A percentile compares a stretch with the other conserved stretches of the same genome.
Conservation (phyloP, 2,888 invertebrate species). For the Ectobius pallidus region DNA sequence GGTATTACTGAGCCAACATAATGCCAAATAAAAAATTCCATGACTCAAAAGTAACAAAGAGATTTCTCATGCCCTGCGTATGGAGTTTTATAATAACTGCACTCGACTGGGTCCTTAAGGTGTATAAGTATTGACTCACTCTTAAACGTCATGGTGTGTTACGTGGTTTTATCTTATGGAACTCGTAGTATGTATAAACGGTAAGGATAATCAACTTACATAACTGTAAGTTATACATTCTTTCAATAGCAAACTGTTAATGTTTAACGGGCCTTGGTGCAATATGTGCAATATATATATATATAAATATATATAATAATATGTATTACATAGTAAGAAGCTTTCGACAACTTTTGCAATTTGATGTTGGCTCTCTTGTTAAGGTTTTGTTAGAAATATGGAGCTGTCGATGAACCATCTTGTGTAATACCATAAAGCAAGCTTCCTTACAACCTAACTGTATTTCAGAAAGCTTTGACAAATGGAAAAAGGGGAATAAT, state of each 20-base stretch:
- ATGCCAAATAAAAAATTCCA: too few relatives aligned
- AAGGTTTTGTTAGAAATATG: conserved; percentile 1
- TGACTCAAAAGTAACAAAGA: too few relatives aligned
- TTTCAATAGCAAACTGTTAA: conserved; percentile 17
- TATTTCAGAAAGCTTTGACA: conserved; percentile 30
- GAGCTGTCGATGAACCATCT: conserved; percentile 12
- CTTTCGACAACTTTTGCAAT: conserved; percentile 32
- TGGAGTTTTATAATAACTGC: too few relatives aligned
- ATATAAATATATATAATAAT: conserved; percentile 26
- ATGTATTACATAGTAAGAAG: conserved; percentile 29
- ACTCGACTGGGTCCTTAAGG: too few relatives aligned
- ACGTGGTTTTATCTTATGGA: too few relatives aligned
- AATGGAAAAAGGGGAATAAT: conserved; percentile 1
- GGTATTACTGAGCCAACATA: too few relatives aligned
- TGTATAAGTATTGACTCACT: too few relatives aligned
- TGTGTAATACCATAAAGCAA: conserved; percentile 14
- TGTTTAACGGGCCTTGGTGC: conserved; percentile 34
- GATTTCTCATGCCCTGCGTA: too few relatives aligned
- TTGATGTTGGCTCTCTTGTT: conserved; percentile 27
- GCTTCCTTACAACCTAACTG: conserved; percentile 25
- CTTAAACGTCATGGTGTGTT: too few relatives aligned
- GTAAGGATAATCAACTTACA: too few relatives aligned
- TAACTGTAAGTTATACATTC: too few relatives aligned
- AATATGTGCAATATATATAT: conserved; percentile 31
- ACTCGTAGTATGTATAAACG: too few relatives aligned